A percentile compares a stretch with the other conserved stretches of the same genome.
phyloP scores from a whole-genome alignment of 1,140 invertebrate genomes.

The Drosophila pruinosa region DNA sequence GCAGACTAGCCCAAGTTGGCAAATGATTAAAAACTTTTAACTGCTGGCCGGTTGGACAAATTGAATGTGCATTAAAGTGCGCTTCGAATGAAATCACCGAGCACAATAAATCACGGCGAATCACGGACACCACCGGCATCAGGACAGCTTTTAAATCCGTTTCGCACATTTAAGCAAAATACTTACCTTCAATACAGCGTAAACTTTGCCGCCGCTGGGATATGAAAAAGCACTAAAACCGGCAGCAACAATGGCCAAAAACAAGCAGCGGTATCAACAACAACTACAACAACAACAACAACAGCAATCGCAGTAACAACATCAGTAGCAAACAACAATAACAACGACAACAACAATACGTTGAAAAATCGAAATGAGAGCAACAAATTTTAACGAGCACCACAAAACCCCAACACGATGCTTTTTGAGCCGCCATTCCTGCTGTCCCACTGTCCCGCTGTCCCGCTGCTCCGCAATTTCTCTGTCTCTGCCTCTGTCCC shows the following conservation, averaged over 20 bases:
- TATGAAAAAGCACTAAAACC: constrained; percentile 62
- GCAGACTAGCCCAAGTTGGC: constrained; percentile 19
- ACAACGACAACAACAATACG: constrained; percentile 26
- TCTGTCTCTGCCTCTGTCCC: neutral
- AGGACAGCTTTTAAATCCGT: constrained; percentile 33
- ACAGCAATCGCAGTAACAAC: neutral
- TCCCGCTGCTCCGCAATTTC: neutral
- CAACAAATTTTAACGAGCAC: constrained; percentile 74
- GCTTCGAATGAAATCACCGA: constrained; percentile 14
- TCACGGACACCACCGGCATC: constrained; percentile 5
- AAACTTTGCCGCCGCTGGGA: constrained; percentile 40
- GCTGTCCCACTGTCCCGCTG: constrained; percentile 23
- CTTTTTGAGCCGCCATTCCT: constrained; percentile 61
- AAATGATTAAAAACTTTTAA: constrained; percentile 67
- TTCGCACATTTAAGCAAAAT: constrained; percentile 59
- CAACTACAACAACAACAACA: constrained; percentile 15
- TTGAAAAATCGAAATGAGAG: constrained; percentile 63
- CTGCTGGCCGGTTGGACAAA: constrained; percentile 38
- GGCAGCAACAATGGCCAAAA: constrained; percentile 46
- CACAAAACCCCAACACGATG: constrained; percentile 63
- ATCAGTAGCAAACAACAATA: neutral
- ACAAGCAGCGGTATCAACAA: constrained; percentile 18
- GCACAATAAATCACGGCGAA: constrained; percentile 25
- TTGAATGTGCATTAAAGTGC: constrained; percentile 61
- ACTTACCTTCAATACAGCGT: constrained; percentile 49